Conservation (phyloP, 2,113 vertebrate species). For the Spilogale gracilis region DNA sequence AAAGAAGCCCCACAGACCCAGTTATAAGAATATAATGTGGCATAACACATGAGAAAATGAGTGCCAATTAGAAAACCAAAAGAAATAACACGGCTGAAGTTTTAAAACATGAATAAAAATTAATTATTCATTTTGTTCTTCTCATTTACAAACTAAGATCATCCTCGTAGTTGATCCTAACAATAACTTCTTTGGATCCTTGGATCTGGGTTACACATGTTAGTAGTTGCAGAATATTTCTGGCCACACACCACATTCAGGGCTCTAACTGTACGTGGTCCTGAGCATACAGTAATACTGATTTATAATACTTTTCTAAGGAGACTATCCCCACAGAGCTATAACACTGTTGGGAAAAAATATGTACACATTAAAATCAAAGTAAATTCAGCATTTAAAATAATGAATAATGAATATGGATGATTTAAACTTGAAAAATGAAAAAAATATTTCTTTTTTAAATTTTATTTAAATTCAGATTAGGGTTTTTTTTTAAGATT, state of each 20-base stretch:
- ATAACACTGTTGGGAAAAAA: not conserved
- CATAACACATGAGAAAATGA: not conserved
- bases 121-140: not conserved
- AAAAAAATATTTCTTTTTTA: not conserved
- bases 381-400: not conserved
- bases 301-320: not conserved
- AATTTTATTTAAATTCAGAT: not conserved
- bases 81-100: not conserved
- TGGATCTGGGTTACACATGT: not conserved
- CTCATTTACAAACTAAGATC: not conserved
- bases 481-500: not conserved
- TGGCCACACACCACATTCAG: not conserved
- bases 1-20: not conserved
- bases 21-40: not conserved
- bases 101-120: not conserved
- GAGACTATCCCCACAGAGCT: not conserved
- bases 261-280: not conserved
- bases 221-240: not conserved
- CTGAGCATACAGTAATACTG: not conserved
- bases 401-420: not conserved
- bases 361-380: conserved; percentile 19
- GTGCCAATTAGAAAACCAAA: not conserved
- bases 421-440: not conserved
- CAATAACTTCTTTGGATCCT: not conserved
- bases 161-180: not conserved